Evolutionary conservation across 2,888 invertebrate genomes (phyloP).

Genomic region (Pharmacophagus antenor): DNA sequence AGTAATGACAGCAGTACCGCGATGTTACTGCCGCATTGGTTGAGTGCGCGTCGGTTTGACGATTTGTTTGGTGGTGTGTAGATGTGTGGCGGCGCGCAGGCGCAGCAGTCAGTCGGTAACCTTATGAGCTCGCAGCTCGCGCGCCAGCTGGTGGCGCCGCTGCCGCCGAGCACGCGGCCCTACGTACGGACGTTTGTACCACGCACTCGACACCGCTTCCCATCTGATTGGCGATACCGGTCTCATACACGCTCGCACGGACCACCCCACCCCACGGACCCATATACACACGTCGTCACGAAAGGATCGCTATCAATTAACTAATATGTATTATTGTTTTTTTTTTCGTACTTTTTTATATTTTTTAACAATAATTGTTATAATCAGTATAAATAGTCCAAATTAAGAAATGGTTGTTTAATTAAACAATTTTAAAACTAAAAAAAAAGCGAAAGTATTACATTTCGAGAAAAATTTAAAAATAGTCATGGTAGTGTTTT

Average conservation of each 20-base stretch:
- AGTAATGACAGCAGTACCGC: background rate
- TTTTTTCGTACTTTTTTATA: no score
- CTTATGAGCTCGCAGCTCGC: constrained; percentile 82
- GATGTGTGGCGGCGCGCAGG: constrained; percentile 60
- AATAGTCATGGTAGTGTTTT: no score
- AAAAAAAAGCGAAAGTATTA: no score
- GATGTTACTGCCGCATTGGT: no score
- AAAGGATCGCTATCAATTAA: background rate
- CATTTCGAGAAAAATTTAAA: no score
- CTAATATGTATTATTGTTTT: no score
- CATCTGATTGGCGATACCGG: constrained; percentile 65
- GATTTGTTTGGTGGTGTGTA: constrained; percentile 49
- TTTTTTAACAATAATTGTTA: background rate
- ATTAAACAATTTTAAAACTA: no score
- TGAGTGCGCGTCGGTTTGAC: constrained; percentile 6
- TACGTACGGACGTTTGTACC: constrained; percentile 81
- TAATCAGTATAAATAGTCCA: background rate
- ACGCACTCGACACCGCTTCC: constrained; percentile 80
- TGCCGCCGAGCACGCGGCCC: constrained; percentile 74
- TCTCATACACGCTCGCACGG: constrained; percentile 48
- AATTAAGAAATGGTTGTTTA: no score
- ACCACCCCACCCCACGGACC: constrained; percentile 30
- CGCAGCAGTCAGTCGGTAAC: constrained; percentile 60
- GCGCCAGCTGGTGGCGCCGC: constrained; percentile 81
- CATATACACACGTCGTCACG: constrained; percentile 11